Evolutionary conservation across 2,113 vertebrate species (phyloP), one percentile per base, ranked within the genome.

Genomic region (Ariopsis seemanni): DNA sequence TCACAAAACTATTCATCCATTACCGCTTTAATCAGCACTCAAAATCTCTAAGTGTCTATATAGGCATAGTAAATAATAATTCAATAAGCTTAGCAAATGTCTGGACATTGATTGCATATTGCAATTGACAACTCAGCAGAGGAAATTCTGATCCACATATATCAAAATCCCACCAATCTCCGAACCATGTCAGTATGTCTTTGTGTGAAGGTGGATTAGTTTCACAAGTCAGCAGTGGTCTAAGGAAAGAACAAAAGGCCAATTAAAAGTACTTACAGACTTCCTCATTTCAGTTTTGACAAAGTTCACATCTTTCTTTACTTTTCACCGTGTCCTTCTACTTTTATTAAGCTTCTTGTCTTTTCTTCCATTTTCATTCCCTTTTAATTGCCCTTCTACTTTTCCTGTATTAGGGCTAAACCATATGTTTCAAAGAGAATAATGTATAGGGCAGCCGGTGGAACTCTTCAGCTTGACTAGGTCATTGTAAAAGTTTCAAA

Each of bases 351-450:
- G 53, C 62, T 34, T 78, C 9, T 78, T 85, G 57, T 42, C 48
- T 82, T 55, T 75, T 60, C 25, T 72, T 42, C 34, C 20, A 48
- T 63, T 18, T 9, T 78, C 65, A 50, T 30, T 42, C 30, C 34
- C 58, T 53, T 27, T n/a, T 82, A 52, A 60, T 82, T 81, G 20
- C 81, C 57, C 50, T 58, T 87, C 22, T 27, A 57, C 57, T 80
- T 60, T 85, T 84, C 77, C 80, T 57, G 48, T 63, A 65, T 67
- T 81, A 83, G 72, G 52, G 42, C 52, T 84, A 30, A 86, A 83
- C 48, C 71, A 80, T 60, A 55, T 89, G 83, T 84, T 88, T 83
- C 10, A 86, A 90, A 82, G 77, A 50, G 71, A 74, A 20, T 83
- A 71, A 88, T 83, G 63, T 63, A 67, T 25, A 55, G 72, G 17